Conservation (phyloP, 1,140 invertebrate genomes). For the Forficula auricularia region DNA sequence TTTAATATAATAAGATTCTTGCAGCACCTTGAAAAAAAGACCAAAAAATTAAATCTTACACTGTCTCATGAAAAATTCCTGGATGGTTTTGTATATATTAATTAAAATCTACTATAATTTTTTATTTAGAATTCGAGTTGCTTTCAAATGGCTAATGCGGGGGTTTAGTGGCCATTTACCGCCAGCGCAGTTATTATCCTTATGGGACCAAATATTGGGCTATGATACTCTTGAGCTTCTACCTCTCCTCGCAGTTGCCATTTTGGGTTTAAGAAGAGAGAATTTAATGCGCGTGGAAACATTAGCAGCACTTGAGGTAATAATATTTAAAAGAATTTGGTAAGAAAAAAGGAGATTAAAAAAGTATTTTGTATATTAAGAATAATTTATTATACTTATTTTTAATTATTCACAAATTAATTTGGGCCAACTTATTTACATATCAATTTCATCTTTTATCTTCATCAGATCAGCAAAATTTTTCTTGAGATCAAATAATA, state of each 20-base stretch:
- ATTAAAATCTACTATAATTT: constrained; percentile 3
- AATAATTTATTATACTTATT: neutral
- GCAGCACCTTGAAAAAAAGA: too few relatives aligned
- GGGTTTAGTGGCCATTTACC: constrained; percentile 85
- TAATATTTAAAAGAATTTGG: constrained; percentile 7
- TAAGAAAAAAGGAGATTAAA: neutral
- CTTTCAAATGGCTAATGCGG: constrained; percentile 90
- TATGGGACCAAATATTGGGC: constrained; percentile 85
- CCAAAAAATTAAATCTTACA: too few relatives aligned
- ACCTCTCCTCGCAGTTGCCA: constrained; percentile 67
- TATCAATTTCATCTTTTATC: neutral
- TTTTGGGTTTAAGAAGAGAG: constrained; percentile 79
- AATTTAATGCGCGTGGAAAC: constrained; percentile 80
- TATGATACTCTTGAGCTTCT: constrained; percentile 83
- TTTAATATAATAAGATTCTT: too few relatives aligned
- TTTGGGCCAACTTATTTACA: neutral
- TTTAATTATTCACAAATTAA: neutral
- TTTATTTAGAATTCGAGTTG: constrained; percentile 55
- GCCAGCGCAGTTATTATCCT: constrained; percentile 71
- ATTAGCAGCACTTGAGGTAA: constrained; percentile 62
- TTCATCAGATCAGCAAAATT: too few relatives aligned
- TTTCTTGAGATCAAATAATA: too few relatives aligned
- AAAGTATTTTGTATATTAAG: neutral
- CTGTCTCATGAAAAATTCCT: too few relatives aligned
- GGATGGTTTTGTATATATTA: too few relatives aligned